Evolutionary conservation across 2,888 invertebrate species (phyloP).

Genomic region (Meiosimyza platycephala): DNA sequence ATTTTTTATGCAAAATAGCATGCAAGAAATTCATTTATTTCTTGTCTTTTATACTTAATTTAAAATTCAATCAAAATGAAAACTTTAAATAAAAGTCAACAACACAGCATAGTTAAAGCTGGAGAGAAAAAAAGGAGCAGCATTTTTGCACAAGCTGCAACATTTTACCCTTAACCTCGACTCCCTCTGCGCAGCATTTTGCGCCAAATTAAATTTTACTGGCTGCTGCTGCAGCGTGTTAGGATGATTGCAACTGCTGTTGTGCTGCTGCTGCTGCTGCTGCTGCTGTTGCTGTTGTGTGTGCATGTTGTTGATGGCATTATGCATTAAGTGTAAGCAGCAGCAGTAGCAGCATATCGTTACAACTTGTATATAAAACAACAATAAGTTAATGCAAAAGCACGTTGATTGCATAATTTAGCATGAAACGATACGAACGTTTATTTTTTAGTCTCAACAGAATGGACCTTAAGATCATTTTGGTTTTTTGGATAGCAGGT

Average conservation of each 20-base stretch:
- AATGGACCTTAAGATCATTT: too few relatives aligned
- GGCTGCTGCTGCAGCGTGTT: slow-evolving; percentile 34
- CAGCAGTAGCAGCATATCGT: slow-evolving; percentile 2
- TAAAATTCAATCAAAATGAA: slow-evolving; percentile 29
- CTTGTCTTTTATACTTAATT: slow-evolving; percentile 1
- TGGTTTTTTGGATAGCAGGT: too few relatives aligned
- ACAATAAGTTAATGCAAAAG: slow-evolving; percentile 50
- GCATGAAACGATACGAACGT: slow-evolving; percentile 42
- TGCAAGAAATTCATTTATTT: slow-evolving; percentile 18
- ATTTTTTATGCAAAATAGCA: slow-evolving; percentile 16
- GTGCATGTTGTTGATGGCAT: slow-evolving; percentile 27
- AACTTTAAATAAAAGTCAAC: slow-evolving; percentile 26
- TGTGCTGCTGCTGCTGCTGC: slow-evolving; percentile 32
- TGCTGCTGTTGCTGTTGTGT: slow-evolving; percentile 30
- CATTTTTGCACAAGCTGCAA: neutral
- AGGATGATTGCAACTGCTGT: slow-evolving; percentile 39
- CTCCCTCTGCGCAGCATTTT: slow-evolving; percentile 39
- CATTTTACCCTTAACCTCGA: neutral
- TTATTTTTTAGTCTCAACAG: too few relatives aligned
- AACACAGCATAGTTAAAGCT: neutral
- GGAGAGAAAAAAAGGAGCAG: neutral
- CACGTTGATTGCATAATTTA: slow-evolving; percentile 55
- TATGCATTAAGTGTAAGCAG: slow-evolving; percentile 7
- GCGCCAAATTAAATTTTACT: slow-evolving; percentile 56
- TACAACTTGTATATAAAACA: neutral